Evolutionary conservation across 2,113 vertebrate genomes (phyloP).

Genomic region (Pseudopodoces humilis): DNA sequence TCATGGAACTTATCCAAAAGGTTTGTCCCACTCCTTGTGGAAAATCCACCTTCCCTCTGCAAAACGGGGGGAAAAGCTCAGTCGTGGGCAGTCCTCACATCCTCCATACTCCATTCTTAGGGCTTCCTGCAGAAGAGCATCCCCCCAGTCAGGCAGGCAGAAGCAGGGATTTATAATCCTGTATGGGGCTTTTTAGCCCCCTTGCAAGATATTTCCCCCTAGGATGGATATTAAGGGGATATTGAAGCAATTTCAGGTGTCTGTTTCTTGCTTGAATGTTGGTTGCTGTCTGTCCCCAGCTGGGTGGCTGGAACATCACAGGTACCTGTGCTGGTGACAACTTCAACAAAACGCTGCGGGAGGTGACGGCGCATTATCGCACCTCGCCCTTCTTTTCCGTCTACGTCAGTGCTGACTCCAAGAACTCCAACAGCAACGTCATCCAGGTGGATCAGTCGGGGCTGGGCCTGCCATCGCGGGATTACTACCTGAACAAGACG

Average conservation of each 20-base stretch:
- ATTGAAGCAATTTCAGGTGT: neutral
- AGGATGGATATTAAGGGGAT: neutral
- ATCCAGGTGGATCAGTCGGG: constrained; percentile 97
- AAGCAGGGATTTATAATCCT: neutral
- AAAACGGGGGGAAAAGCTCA: neutral
- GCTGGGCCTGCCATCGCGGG: constrained; percentile 88
- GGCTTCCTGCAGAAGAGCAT: neutral
- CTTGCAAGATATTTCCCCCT: neutral
- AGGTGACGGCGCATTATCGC: constrained; percentile 83
- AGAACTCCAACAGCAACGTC: constrained; percentile 94
- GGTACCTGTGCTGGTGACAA: constrained; percentile 81
- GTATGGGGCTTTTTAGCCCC: neutral
- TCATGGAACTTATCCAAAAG: constrained; percentile 87
- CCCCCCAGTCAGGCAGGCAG: neutral
- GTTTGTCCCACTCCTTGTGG: constrained; percentile 57
- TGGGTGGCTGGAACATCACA: constrained; percentile 92
- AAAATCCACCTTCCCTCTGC: neutral
- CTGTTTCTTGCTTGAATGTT: neutral
- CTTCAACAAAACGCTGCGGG: constrained; percentile 87
- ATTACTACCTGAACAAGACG: constrained; percentile 97
- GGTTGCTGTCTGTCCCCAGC: constrained; percentile 66
- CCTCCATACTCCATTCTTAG: neutral
- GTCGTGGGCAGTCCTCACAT: neutral
- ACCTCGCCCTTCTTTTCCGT: constrained; percentile 92
- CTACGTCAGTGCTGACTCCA: constrained; percentile 92